phyloP scores from a whole-genome alignment of 2,797 vertebrate species.

The Pantherophis vulpinus region DNA sequence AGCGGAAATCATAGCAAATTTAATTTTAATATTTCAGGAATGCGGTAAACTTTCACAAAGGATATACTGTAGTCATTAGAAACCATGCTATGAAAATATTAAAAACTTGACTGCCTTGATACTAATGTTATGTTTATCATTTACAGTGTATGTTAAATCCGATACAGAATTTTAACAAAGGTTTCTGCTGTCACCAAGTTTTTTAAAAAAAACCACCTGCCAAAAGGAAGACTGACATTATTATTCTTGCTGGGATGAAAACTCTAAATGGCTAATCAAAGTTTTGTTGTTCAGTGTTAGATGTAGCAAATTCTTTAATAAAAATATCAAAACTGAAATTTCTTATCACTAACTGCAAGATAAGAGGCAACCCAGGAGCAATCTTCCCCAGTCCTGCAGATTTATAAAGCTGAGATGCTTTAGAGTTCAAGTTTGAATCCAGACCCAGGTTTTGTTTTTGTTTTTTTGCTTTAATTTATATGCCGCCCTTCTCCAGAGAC shows the following conservation, averaged over 20 bases:
- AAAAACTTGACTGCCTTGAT: not conserved
- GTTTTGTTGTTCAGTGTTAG: not conserved
- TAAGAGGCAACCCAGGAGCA: constrained; percentile 12
- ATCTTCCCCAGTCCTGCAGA: not conserved
- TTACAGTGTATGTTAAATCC: not conserved
- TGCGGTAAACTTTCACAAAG: not conserved
- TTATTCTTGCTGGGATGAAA: not conserved
- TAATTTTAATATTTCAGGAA: not conserved
- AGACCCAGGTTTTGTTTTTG: too few relatives aligned
- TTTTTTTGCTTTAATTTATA: too few relatives aligned
- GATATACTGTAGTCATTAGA: not conserved
- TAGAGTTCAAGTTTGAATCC: not conserved
- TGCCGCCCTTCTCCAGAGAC: too few relatives aligned
- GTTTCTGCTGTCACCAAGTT: not conserved
- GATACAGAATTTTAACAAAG: not conserved
- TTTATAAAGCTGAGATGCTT: not conserved
- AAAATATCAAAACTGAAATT: not conserved
- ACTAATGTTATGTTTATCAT: not conserved
- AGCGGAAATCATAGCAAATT: not conserved
- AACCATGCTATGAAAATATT: not conserved
- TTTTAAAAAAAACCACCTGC: not conserved
- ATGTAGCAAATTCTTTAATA: not conserved
- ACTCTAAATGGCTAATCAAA: not conserved
- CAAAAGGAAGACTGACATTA: not conserved
- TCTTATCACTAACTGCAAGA: not conserved